Conservation (phyloP, 2,888 invertebrate species). For the Cantharis flavilabris region DNA sequence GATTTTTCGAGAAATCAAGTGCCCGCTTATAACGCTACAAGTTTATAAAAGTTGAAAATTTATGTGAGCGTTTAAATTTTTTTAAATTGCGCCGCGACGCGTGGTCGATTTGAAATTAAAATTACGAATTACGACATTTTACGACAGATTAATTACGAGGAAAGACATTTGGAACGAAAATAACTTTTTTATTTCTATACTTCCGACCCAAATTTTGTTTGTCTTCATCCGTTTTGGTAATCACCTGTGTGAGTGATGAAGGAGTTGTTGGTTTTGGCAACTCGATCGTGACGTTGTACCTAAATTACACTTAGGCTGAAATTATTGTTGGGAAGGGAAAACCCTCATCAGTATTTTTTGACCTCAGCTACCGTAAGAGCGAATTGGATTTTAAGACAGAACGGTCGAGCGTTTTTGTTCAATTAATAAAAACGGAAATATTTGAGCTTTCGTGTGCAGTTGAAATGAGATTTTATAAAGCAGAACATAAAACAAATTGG, state of each 20-base stretch:
- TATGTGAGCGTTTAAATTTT: neutral
- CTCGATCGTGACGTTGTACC: neutral
- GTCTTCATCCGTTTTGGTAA: neutral
- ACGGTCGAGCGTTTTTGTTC: neutral
- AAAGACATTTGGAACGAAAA: constrained; percentile 1
- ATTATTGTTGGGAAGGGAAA: neutral
- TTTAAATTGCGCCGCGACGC: neutral
- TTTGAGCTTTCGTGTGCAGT: neutral
- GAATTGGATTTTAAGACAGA: neutral
- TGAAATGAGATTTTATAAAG: neutral
- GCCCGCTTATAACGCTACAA: constrained; percentile 13
- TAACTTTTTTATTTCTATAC: constrained; percentile 11
- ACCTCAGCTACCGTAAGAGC: neutral
- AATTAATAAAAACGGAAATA: neutral
- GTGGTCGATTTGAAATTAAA: neutral
- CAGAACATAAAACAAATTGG: neutral
- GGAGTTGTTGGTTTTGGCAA: neutral
- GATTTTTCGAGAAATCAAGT: constrained; percentile 41
- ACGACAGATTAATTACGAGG: neutral
- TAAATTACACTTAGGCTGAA: neutral
- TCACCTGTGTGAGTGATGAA: neutral
- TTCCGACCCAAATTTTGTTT: constrained; percentile 6
- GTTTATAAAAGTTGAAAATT: constrained; percentile 14
- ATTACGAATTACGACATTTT: neutral
- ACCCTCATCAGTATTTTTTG: neutral